Percentiles rank a stretch among this genome's conserved stretches.
These are phyloP conservation scores for Drosophila percnosoma DNA, from an alignment of 2,888 invertebrate genomes.

Conservation along the genomic window DNA sequence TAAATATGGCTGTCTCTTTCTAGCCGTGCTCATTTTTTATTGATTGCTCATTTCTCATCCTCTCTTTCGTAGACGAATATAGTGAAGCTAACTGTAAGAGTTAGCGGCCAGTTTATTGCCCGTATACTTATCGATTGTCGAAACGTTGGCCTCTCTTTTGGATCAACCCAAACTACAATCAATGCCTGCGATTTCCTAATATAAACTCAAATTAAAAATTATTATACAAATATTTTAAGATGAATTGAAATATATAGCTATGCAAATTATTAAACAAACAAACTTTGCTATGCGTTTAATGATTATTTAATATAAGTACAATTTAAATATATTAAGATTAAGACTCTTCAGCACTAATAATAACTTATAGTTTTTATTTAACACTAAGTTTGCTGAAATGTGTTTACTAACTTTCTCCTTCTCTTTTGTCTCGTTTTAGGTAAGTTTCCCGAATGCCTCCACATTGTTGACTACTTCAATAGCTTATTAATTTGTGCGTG, in stretches of 20 bases:
- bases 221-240: neutral
- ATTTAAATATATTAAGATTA: neutral
- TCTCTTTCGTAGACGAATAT: neutral
- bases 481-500: conserved; percentile 43
- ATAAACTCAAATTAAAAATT: neutral
- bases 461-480: neutral
- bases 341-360: neutral
- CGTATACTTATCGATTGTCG: neutral
- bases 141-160: neutral
- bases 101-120: neutral
- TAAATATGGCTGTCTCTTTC: conserved; percentile 2
- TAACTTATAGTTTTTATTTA: neutral
- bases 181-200: neutral
- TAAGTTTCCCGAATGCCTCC: conserved; percentile 48
- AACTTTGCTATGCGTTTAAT: too few species aligned
- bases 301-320: neutral
- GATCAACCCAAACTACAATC: fast-evolving
- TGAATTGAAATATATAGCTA: neutral
- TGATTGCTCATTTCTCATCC: neutral
- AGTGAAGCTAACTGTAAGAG: neutral
- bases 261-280: neutral
- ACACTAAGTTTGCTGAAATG: neutral
- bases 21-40: neutral
- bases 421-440: conserved; percentile 58
- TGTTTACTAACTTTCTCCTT: conserved; percentile 3